phyloP scores from a whole-genome alignment of 2,797 vertebrate genomes.

The Chrysolophus pictus region DNA sequence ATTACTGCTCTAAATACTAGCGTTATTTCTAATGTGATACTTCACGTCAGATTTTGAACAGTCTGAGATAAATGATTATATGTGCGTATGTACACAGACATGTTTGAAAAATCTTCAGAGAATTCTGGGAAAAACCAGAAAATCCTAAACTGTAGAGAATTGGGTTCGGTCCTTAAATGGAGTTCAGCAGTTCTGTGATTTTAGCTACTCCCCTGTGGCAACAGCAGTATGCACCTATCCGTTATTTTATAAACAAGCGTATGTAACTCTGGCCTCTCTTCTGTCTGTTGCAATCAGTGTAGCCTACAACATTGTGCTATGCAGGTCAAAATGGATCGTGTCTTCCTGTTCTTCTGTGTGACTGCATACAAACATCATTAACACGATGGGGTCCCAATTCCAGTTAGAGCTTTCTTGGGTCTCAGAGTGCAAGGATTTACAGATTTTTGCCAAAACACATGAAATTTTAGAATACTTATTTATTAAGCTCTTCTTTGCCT shows the following conservation, averaged over 20 bases:
- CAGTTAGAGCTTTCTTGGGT: not conserved
- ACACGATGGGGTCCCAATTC: not conserved
- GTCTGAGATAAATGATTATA: not conserved
- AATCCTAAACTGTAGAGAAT: not conserved
- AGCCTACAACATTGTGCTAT: rapidly evolving
- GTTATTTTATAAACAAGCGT: not conserved
- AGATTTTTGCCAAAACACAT: not conserved
- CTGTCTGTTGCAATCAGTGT: not conserved
- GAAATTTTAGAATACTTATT: not conserved
- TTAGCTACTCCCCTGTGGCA: not conserved
- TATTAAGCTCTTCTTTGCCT: not conserved
- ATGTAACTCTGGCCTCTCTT: not conserved
- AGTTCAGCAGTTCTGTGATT: not conserved
- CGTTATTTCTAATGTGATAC: not conserved
- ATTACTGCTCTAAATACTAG: not conserved
- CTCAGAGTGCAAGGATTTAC: not conserved
- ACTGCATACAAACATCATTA: not conserved
- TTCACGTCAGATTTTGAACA: not conserved
- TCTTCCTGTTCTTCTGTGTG: not conserved
- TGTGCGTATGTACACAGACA: rapidly evolving
- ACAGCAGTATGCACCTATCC: not conserved
- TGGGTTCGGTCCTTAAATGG: not conserved
- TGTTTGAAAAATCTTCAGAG: not conserved
- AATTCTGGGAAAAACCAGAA: not conserved
- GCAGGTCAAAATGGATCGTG: not conserved